phyloP scores from a whole-genome alignment of 2,113 vertebrate genomes.

The Spheniscus mendiculus region DNA sequence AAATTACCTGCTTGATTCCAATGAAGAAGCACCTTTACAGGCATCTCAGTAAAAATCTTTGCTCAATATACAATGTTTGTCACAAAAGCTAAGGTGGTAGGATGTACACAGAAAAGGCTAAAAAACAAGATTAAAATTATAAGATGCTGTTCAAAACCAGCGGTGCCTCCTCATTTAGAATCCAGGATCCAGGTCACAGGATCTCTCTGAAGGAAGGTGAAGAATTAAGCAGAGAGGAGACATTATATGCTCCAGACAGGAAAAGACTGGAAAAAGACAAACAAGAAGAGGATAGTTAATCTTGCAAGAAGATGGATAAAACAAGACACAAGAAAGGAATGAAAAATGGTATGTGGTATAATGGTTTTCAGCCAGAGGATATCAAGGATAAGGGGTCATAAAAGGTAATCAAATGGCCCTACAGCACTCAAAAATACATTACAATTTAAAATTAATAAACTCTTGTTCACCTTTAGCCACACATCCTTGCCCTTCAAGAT shows the following conservation, averaged over 20 bases:
- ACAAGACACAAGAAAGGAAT: neutral
- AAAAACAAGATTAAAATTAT: neutral
- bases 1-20: neutral
- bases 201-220: neutral
- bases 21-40: fast-evolving
- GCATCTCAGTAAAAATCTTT: neutral
- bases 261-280: neutral
- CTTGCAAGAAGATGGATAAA: neutral
- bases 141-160: neutral
- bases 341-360: neutral
- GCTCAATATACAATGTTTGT: neutral
- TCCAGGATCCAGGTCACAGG: neutral
- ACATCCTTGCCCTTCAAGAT: neutral
- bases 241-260: neutral
- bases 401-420: neutral
- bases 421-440: neutral
- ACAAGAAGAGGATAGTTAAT: neutral
- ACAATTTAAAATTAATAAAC: neutral
- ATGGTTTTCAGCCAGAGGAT: neutral
- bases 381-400: neutral
- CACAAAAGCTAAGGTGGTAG: neutral
- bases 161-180: neutral
- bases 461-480: neutral
- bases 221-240: neutral
- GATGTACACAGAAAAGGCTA: neutral